Evolutionary conservation across 2,113 vertebrate species (phyloP).

Genomic region (Trochalopteron elliotii): DNA sequence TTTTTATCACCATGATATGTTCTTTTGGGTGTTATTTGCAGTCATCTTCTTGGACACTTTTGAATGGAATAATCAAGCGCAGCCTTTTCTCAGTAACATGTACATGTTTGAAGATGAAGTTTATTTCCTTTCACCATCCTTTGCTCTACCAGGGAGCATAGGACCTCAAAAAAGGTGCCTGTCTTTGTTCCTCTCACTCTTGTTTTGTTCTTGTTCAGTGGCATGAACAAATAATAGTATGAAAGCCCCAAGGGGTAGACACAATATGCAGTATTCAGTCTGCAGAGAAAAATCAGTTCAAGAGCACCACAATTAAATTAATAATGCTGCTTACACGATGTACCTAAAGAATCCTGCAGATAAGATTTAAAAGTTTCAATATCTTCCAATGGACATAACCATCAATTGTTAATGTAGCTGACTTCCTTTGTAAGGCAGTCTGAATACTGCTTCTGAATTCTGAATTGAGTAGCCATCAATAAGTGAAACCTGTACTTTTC

Average conservation of each 20-base stretch:
- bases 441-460: not conserved
- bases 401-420: not conserved
- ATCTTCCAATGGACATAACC: not conserved
- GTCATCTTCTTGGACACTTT: not conserved
- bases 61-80: not conserved
- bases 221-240: not conserved
- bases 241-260: not conserved
- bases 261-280: not conserved
- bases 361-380: not conserved
- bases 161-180: not conserved
- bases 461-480: not conserved
- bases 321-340: not conserved
- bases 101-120: not conserved
- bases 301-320: conserved; percentile 1
- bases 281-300: not conserved
- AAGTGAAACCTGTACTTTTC: not conserved
- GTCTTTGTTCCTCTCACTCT: not conserved
- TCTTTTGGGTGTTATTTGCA: not conserved
- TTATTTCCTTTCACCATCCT: not conserved
- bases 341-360: not conserved
- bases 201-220: conserved; percentile 9
- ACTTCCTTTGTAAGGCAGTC: not conserved
- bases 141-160: not conserved
- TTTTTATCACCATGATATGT: not conserved
- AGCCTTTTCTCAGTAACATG: not conserved